Evolutionary conservation across 2,113 vertebrate genomes (phyloP), one percentile per base, ranked within the genome.

Genomic region (Leptodactylus fuscus): DNA sequence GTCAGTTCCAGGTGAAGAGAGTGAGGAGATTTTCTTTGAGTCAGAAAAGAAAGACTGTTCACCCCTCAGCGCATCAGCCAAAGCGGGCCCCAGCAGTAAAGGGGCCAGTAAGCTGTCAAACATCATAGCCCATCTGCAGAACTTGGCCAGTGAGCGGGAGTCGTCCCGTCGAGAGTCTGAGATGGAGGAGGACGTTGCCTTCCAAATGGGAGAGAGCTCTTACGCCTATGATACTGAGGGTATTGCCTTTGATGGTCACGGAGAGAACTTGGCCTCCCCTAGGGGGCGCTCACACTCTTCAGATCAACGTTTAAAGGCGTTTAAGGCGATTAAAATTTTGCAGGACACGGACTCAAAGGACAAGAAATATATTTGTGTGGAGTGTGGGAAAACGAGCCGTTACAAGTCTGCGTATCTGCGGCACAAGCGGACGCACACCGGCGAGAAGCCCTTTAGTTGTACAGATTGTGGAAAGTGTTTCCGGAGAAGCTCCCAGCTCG

Each of bases 401-500:
- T 86, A 86, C 16, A 81, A 86, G 65, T 86, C 84, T 0, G 84
- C 84, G 1, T 86, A 86, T 60, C 51, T 86, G 12, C 46, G 84
- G 27, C 89, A 90, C 67, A 87, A 88, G 44, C 32, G 80, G 24
- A 86, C 85, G 20, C 87, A 88, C 87, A 88, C 87, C 1, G 87
- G 87, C 12, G 85, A 87, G 58, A 87, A 88, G 20, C 88, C 86
- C 7, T 88, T 88, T 18, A 44, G n/a, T 16, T 89, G 87, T 62
- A 62, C 81, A 0, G 88, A 89, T n/a, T 88, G 88, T 0, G 81
- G 83, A 6, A 88, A 88, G 62, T 87, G 69, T 73, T 88, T 88
- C 60, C 78, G 75, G 0, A 77, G 83, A 49, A 88, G 85, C 15
- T 88, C 88, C 5, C 86, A 87, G 70, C 58, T 89, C 3, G 81